Percentiles rank a stretch among this genome's conserved stretches.
Evolutionary conservation across 2,113 vertebrate genomes (phyloP).

Genomic region (Cyanistes caeruleus): DNA sequence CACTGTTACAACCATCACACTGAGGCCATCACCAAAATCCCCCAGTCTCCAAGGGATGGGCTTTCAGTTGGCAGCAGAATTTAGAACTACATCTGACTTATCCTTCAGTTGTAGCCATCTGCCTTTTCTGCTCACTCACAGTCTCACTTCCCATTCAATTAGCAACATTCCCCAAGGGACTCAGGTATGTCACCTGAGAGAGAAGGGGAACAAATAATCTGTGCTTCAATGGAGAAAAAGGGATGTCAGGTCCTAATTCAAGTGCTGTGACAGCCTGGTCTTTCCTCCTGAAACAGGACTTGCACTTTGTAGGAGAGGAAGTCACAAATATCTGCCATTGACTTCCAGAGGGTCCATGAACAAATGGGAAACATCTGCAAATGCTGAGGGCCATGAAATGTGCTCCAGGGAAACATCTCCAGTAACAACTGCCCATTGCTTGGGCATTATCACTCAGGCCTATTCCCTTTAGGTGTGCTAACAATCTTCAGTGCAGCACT

Average conservation of each 20-base stretch:
- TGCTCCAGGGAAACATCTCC: neutral
- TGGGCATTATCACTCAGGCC: neutral
- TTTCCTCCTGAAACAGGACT: neutral
- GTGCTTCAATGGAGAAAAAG: neutral
- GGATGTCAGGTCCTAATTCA: neutral
- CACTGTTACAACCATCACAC: neutral
- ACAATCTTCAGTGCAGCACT: neutral
- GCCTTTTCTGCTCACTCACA: conserved; percentile 9
- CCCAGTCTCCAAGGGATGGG: neutral
- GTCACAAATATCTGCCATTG: neutral
- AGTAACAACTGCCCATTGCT: neutral
- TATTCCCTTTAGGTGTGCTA: neutral
- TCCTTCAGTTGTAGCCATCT: neutral
- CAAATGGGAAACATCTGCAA: neutral
- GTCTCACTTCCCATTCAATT: conserved; percentile 28
- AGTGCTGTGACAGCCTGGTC: neutral
- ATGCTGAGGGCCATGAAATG: neutral
- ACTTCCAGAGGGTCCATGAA: neutral
- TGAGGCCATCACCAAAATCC: neutral
- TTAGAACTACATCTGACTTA: neutral
- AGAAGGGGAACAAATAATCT: neutral
- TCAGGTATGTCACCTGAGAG: conserved; percentile 1
- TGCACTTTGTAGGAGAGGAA: neutral
- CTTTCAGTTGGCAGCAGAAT: conserved; percentile 1
- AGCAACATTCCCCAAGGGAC: neutral